These are phyloP conservation scores for Sturmia bella DNA, from an alignment of 2,888 invertebrate species.

Conservation along the genomic window DNA sequence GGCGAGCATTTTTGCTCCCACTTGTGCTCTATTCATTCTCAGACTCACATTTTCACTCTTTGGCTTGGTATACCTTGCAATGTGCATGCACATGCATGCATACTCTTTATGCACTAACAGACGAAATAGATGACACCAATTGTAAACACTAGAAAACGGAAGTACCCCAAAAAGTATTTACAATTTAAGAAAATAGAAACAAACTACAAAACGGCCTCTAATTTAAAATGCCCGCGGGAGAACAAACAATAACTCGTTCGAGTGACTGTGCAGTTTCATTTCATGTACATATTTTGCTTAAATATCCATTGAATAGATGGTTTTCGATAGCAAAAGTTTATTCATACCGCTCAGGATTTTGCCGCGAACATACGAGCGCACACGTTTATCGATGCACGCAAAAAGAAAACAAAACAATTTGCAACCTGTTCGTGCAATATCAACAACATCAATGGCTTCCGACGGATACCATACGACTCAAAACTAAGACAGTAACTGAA, in stretches of 20 bases:
- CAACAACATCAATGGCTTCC: constrained; percentile 64
- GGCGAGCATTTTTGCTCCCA: constrained; percentile 12
- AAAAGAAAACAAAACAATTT: constrained; percentile 62
- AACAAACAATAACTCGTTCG: too few relatives aligned
- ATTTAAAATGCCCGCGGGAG: constrained; percentile 51
- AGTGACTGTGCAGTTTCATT: constrained; percentile 28
- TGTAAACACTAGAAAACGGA: constrained; percentile 43
- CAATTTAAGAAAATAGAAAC: constrained; percentile 41
- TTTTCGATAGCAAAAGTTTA: constrained; percentile 28
- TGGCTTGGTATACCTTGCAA: constrained; percentile 31
- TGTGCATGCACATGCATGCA: neutral
- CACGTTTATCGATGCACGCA: constrained; percentile 57
- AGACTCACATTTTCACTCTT: constrained; percentile 38
- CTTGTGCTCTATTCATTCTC: constrained; percentile 41
- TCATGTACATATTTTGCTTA: constrained; percentile 7
- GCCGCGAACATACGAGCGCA: constrained; percentile 32
- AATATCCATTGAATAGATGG: constrained; percentile 14
- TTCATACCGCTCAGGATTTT: constrained; percentile 24
- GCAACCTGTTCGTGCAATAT: constrained; percentile 57
- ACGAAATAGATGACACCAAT: constrained; percentile 28
- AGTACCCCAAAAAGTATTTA: constrained; percentile 37
- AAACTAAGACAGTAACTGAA: constrained; percentile 80
- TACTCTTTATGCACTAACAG: constrained; percentile 12
- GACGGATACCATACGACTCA: constrained; percentile 75
- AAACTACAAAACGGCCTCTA: constrained; percentile 20